A percentile compares a stretch with the other conserved stretches of the same genome.
Evolutionary conservation across 2,113 vertebrate genomes (phyloP).

Genomic region (Zosterops hypoxanthus): DNA sequence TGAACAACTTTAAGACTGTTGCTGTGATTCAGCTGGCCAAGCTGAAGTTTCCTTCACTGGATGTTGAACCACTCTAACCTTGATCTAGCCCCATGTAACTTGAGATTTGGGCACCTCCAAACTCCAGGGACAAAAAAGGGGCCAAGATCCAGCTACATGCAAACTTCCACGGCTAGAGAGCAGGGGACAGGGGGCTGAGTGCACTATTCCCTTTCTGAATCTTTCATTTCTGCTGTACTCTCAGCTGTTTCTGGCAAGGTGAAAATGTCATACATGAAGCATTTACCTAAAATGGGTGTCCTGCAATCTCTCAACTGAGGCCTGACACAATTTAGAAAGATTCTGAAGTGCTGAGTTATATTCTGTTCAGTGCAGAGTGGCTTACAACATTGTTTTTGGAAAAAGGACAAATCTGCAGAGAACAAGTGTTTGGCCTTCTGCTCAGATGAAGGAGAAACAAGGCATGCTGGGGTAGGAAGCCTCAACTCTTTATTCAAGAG

Average conservation of each 20-base stretch:
- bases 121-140: neutral
- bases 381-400: neutral
- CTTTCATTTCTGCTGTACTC: neutral
- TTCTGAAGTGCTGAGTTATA: neutral
- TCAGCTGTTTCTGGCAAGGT: neutral
- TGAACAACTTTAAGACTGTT: neutral
- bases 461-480: neutral
- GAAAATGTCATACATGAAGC: neutral
- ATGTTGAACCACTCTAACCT: neutral
- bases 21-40: neutral
- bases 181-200: neutral
- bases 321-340: neutral
- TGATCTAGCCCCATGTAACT: neutral
- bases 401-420: neutral
- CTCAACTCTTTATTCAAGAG: conserved; percentile 8
- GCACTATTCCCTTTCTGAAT: neutral
- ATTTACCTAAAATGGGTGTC: neutral
- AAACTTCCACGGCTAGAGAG: neutral
- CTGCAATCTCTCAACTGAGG: neutral
- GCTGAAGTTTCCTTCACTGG: neutral
- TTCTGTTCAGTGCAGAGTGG: neutral
- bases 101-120: neutral
- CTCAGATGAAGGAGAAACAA: conserved; percentile 61
- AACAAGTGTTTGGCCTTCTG: conserved; percentile 30
- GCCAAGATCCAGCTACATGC: neutral